phyloP scores from a whole-genome alignment of 2,888 invertebrate species.

The Trachelus tabidus region DNA sequence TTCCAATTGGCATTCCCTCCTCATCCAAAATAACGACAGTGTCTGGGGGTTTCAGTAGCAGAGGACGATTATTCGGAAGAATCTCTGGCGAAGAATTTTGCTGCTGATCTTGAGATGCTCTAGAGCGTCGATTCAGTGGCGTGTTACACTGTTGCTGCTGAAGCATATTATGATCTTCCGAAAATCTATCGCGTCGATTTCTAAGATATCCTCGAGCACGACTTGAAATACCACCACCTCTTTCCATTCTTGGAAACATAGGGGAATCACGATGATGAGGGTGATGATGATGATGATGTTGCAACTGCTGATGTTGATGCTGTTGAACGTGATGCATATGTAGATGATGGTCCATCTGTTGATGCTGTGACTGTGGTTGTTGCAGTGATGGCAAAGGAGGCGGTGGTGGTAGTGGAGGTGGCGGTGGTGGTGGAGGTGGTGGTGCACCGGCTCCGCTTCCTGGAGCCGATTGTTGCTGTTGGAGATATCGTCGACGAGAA shows the following conservation, averaged over 20 bases:
- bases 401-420: background rate
- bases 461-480: conserved; percentile 20
- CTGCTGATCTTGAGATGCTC: conserved; percentile 20
- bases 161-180: conserved; percentile 41
- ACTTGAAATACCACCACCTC: conserved; percentile 30
- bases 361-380: background rate
- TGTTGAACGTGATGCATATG: conserved; percentile 20
- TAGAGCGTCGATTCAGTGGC: conserved; percentile 37
- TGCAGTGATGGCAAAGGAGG: background rate
- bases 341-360: background rate
- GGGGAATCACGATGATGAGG: conserved; percentile 36
- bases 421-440: background rate
- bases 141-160: conserved; percentile 34
- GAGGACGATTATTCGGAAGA: conserved; percentile 35
- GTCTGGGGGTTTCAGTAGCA: conserved; percentile 45
- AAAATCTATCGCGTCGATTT: conserved; percentile 49
- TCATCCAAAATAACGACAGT: conserved; percentile 49
- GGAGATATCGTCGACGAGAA: conserved; percentile 12
- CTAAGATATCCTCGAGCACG: conserved; percentile 49
- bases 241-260: conserved; percentile 47
- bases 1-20: conserved; percentile 45
- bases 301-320: conserved; percentile 25
- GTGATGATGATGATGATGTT: conserved; percentile 32
- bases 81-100: conserved; percentile 39
- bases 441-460: conserved; percentile 24